A percentile compares a stretch with the other conserved stretches of the same genome.
Evolutionary conservation across 1,140 invertebrate genomes (phyloP).

Genomic region (Lerema accius): DNA sequence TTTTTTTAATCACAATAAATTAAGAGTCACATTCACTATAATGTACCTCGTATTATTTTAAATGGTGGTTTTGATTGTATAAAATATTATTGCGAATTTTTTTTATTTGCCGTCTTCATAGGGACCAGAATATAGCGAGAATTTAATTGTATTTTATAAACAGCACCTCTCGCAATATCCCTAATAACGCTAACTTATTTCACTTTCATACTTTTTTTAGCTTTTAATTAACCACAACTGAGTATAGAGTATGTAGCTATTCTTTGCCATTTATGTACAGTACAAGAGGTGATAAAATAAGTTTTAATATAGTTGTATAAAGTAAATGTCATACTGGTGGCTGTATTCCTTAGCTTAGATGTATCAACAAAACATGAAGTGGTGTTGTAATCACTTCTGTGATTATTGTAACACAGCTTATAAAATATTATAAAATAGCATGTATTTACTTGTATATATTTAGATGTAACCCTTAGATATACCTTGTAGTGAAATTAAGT

Average conservation of each 20-base stretch:
- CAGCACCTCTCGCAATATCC: slow-evolving; percentile 27
- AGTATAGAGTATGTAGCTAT: slow-evolving; percentile 45
- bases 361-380: slow-evolving; percentile 52
- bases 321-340: slow-evolving; percentile 46
- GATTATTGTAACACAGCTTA: slow-evolving; percentile 59
- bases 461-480: slow-evolving; percentile 54
- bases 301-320: slow-evolving; percentile 51
- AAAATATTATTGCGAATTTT: slow-evolving; percentile 5
- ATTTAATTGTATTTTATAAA: slow-evolving; percentile 10
- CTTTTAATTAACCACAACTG: slow-evolving; percentile 25
- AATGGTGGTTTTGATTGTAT: slow-evolving; percentile 11
- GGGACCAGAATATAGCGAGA: slow-evolving; percentile 37
- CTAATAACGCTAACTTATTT: slow-evolving; percentile 29
- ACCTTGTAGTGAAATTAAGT: slow-evolving; percentile 55
- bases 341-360: slow-evolving; percentile 54
- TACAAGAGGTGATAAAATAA: slow-evolving; percentile 70
- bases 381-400: slow-evolving; percentile 78
- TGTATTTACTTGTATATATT: slow-evolving; percentile 72
- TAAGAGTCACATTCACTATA: slow-evolving; percentile 1
- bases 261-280: slow-evolving; percentile 75
- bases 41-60: slow-evolving; percentile 17
- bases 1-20: slow-evolving; percentile 14
- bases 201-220: slow-evolving; percentile 8
- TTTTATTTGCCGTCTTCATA: slow-evolving; percentile 29
- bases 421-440: slow-evolving; percentile 56